phyloP scores from a whole-genome alignment of 2,113 vertebrate species.

The Takifugu bimaculatus region DNA sequence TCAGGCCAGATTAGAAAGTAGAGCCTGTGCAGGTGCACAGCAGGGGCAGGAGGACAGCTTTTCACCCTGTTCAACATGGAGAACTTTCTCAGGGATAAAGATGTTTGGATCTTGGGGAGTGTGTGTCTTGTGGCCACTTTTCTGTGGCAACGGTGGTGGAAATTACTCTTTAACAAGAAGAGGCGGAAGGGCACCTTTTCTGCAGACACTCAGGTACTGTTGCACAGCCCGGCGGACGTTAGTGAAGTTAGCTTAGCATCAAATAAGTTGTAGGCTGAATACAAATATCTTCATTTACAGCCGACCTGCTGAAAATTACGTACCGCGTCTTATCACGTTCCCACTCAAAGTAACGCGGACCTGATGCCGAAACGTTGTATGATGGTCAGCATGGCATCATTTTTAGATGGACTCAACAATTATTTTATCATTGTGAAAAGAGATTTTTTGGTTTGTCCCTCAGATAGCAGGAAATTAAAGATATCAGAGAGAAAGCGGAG shows the following conservation, averaged over 20 bases:
- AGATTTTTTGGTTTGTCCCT: background rate
- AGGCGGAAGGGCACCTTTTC: slow-evolving; percentile 59
- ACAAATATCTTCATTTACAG: no score
- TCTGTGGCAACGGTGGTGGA: slow-evolving; percentile 83
- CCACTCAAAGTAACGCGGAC: background rate
- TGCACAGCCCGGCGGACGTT: background rate
- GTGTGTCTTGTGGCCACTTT: slow-evolving; percentile 83
- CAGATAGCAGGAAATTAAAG: background rate
- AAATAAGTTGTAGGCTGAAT: no score
- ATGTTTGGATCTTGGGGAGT: slow-evolving; percentile 83
- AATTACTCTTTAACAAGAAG: slow-evolving; percentile 72
- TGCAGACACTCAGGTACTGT: slow-evolving; percentile 77
- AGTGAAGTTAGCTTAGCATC: no score
- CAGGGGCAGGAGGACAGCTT: slow-evolving; percentile 17
- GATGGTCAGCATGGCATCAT: background rate
- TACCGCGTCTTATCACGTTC: slow-evolving; percentile 6
- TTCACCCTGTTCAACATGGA: slow-evolving; percentile 76
- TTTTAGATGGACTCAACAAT: no score
- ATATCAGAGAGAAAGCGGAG: background rate
- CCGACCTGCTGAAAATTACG: background rate
- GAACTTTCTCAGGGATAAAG: slow-evolving; percentile 76
- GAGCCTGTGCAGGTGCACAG: slow-evolving; percentile 7
- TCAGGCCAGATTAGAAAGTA: slow-evolving; percentile 36
- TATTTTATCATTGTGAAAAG: no score
- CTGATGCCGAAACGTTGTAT: background rate